Base-by-base conservation (phyloP, 2,888 invertebrate species). In the Andrena camellia region DNA sequence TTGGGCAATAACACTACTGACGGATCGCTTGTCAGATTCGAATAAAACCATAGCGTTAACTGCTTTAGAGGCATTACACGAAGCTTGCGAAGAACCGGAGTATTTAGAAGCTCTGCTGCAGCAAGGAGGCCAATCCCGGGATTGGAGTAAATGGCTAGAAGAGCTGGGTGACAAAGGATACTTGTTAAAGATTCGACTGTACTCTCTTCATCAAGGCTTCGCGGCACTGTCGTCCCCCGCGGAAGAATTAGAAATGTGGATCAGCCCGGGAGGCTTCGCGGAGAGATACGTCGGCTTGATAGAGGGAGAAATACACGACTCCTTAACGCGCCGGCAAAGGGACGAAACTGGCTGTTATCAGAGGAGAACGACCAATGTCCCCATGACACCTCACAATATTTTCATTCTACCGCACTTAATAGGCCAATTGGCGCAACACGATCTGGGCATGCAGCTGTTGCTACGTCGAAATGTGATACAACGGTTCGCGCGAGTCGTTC, bases 221-320 rank as follows among this genome's bases (percentile, higher is more conserved):
- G 94, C 94, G 35, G 94, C 93, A 79, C 93, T 96, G 8, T 87
- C 92, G 0, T 92, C 93, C 2, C 91, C 93, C 0, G 74, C 90
- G 1, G 94, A 94, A 52, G 94, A 94, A 59, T 85, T 94, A 8
- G 94, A 94, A 52, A 93, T 90, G 42, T 94, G 94, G 94, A 92
- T 93, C 2, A 91, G 90, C 54, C 88, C 91, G 0, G 92, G 91
- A 2, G 94, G 94, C 4, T 92, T 91, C 20, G 92, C 93, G 1
- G 94, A 94, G 57, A 90, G 97, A 89, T 99, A 99, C 94, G 98
- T 98, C 2, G 96, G 97, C 13, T 94, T 99, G 35, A 96, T 99
- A 48, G 99, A 99, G 94, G 97, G 97, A 68, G 96, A 97, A 86
- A 96, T 98, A 88, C 97, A 98, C 92, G 97, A 98, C 92, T 97